A percentile compares a stretch with the other conserved stretches of the same genome.
phyloP scores from a whole-genome alignment of 2,113 vertebrate species.

The Craseonycteris thonglongyai region DNA sequence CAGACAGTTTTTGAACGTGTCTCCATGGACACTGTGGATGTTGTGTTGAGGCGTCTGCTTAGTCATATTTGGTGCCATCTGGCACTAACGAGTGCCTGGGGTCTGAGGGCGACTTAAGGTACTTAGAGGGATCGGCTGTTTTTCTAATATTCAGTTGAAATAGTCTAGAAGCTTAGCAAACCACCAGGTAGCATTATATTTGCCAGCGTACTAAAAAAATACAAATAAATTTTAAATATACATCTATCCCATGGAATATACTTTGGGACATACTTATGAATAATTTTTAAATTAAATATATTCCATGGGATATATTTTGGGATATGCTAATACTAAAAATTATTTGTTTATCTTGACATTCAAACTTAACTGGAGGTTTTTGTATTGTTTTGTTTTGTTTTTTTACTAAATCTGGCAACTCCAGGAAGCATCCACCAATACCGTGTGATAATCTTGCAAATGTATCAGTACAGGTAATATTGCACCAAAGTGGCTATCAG shows the following conservation, averaged over 20 bases:
- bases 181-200: not conserved
- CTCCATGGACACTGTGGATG: conserved; percentile 19
- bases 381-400: not conserved
- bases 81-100: not conserved
- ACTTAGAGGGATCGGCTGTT: not conserved
- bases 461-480: rapidly evolving
- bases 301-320: not conserved
- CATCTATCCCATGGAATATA: not conserved
- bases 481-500: not conserved
- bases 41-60: not conserved
- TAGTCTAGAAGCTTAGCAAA: not conserved
- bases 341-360: not conserved
- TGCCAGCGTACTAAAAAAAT: not conserved
- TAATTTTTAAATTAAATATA: not conserved
- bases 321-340: not conserved
- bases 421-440: not conserved
- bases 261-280: not conserved
- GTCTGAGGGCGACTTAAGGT: conserved; percentile 38
- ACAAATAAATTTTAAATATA: not conserved
- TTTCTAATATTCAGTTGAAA: not conserved
- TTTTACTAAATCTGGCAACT: not conserved
- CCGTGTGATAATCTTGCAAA: not conserved
- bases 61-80: conserved; percentile 54
- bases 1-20: conserved; percentile 5
- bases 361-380: not conserved